These are phyloP conservation scores for Caenorhabditis sp. DNA, from an alignment of 2,888 invertebrate species.

Conservation along the genomic window DNA sequence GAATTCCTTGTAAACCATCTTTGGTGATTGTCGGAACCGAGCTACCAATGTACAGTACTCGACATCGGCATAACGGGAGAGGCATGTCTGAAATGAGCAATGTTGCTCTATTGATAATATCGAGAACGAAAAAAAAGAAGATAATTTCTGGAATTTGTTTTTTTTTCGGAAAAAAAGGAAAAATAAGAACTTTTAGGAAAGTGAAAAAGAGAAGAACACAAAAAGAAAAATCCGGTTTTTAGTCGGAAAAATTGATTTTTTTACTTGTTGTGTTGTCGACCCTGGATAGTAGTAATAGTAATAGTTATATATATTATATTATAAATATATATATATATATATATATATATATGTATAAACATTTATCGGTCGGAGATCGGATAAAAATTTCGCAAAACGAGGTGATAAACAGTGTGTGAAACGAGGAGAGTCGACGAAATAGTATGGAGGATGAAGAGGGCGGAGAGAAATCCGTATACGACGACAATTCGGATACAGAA, in stretches of 20 bases:
- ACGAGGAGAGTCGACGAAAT: neutral
- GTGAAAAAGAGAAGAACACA: neutral
- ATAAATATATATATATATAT: too few species aligned
- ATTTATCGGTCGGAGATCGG: too few species aligned
- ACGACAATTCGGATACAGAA: neutral
- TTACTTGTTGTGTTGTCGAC: too few species aligned
- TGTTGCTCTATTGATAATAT: neutral
- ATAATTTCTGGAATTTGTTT: neutral
- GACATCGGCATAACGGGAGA: conserved; percentile 89
- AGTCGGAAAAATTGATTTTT: neutral
- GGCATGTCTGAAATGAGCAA: too few species aligned
- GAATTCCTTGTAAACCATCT: conserved; percentile 82
- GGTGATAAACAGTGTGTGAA: neutral
- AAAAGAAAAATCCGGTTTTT: neutral
- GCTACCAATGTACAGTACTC: conserved; percentile 93
- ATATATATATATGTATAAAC: too few species aligned
- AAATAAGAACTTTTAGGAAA: too few species aligned
- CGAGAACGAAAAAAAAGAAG: neutral
- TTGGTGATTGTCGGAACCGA: conserved; percentile 96
- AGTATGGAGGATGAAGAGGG: neutral
- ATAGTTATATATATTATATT: neutral
- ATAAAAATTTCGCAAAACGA: neutral
- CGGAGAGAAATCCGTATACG: neutral
- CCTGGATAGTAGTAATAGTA: neutral
- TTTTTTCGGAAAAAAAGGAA: too few species aligned